These are phyloP conservation scores for Tenthredo livida DNA, from an alignment of 2,888 invertebrate genomes.

Conservation along the genomic window DNA sequence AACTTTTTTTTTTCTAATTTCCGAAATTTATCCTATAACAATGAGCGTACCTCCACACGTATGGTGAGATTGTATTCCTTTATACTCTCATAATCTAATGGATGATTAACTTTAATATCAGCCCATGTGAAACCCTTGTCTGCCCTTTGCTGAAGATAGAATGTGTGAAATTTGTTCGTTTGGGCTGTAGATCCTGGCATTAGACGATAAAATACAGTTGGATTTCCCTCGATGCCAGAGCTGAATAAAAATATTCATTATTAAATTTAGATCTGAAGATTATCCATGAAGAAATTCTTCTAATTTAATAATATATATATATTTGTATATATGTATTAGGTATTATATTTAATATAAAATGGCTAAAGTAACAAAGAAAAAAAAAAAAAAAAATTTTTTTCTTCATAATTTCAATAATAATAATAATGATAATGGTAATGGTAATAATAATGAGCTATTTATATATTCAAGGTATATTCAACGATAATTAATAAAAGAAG, in stretches of 20 bases:
- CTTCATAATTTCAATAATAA: background rate
- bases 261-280: constrained; percentile 36
- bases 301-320: constrained; percentile 40
- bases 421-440: background rate
- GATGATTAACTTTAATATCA: constrained; percentile 97
- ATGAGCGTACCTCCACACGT: constrained; percentile 91
- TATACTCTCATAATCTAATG: constrained; percentile 95
- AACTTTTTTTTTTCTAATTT: too few relatives aligned
- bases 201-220: constrained; percentile 96
- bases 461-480: constrained; percentile 27
- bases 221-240: constrained; percentile 97
- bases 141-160: constrained; percentile 96
- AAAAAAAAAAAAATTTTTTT: too few relatives aligned
- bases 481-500: constrained; percentile 16
- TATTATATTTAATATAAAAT: constrained; percentile 33
- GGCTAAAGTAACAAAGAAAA: background rate
- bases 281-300: background rate
- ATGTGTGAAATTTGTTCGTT: constrained; percentile 97
- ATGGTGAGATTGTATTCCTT: constrained; percentile 97
- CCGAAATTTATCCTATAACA: background rate
- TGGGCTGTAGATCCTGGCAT: constrained; percentile 98
- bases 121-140: constrained; percentile 97
- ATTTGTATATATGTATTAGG: background rate
- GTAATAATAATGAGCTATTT: constrained; percentile 34
- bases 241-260: constrained; percentile 77